Conservation (phyloP, 2,797 vertebrate species). For the Coregonus ussuriensis region DNA sequence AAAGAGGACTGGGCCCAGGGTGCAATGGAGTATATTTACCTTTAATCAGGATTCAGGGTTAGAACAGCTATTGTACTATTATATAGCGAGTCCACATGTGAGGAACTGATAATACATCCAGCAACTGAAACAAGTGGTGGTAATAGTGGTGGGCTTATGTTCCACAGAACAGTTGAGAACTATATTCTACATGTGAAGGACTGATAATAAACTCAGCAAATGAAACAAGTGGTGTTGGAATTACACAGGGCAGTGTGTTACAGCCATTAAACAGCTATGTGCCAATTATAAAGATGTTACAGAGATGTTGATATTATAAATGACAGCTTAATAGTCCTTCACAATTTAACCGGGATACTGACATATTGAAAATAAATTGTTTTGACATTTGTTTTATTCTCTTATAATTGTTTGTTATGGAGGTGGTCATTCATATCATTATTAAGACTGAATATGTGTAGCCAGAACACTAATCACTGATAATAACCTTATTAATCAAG, state of each 20-base stretch:
- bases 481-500: not conserved
- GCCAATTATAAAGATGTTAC: constrained; percentile 1
- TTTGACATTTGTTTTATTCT: not conserved
- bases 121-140: constrained; percentile 21
- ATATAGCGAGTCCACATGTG: constrained; percentile 35
- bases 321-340: not conserved
- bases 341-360: not conserved
- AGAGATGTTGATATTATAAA: not conserved
- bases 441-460: not conserved
- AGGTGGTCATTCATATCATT: not conserved
- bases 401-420: not conserved
- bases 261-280: not conserved
- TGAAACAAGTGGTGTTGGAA: constrained; percentile 16
- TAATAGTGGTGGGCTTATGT: not conserved
- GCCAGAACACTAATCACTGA: not conserved
- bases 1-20: constrained; percentile 32
- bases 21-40: constrained; percentile 65
- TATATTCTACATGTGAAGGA: not conserved
- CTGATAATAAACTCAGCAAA: too few species aligned
- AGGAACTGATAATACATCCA: not conserved
- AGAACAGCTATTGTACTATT: not conserved
- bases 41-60: constrained; percentile 56
- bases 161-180: not conserved
- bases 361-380: not conserved
- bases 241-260: not conserved